These are phyloP conservation scores for Plecturocebus donacophilus DNA, from an alignment of 2,113 vertebrate genomes.

Conservation along the genomic window DNA sequence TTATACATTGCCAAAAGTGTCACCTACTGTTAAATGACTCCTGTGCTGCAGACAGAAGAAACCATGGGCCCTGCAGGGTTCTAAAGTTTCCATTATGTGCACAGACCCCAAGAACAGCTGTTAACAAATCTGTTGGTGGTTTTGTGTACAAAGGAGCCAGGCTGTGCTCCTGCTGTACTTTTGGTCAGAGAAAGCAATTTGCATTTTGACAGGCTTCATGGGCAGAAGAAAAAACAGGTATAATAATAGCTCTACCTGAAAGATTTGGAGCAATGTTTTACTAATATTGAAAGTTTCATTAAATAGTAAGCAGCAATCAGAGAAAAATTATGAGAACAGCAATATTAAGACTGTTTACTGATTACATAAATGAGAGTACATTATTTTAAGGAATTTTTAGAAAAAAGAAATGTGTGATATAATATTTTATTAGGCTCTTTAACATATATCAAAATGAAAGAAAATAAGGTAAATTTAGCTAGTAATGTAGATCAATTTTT, in stretches of 20 bases:
- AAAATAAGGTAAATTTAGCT: neutral
- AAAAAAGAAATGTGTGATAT: neutral
- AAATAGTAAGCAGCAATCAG: neutral
- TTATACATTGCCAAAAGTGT: slow-evolving; percentile 48
- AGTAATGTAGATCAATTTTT: neutral
- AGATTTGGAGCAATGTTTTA: neutral
- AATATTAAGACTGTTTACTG: neutral
- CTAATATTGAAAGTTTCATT: neutral
- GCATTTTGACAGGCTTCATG: slow-evolving; percentile 19
- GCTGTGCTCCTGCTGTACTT: slow-evolving; percentile 65
- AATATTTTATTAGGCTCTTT: neutral
- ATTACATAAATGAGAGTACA: neutral
- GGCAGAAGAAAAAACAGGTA: slow-evolving; percentile 35
- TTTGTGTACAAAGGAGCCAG: slow-evolving; percentile 62
- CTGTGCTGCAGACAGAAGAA: slow-evolving; percentile 57
- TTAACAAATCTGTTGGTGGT: slow-evolving; percentile 68
- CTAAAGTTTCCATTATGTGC: slow-evolving; percentile 69
- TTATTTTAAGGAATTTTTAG: neutral
- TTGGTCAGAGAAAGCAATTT: slow-evolving; percentile 54
- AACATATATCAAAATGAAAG: neutral
- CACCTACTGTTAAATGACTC: slow-evolving; percentile 74
- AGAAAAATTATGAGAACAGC: neutral
- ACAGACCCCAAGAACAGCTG: slow-evolving; percentile 66
- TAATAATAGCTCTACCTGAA: slow-evolving; percentile 24
- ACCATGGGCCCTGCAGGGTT: slow-evolving; percentile 36